phyloP scores from a whole-genome alignment of 2,888 invertebrate species.

The Conomelus anceps region DNA sequence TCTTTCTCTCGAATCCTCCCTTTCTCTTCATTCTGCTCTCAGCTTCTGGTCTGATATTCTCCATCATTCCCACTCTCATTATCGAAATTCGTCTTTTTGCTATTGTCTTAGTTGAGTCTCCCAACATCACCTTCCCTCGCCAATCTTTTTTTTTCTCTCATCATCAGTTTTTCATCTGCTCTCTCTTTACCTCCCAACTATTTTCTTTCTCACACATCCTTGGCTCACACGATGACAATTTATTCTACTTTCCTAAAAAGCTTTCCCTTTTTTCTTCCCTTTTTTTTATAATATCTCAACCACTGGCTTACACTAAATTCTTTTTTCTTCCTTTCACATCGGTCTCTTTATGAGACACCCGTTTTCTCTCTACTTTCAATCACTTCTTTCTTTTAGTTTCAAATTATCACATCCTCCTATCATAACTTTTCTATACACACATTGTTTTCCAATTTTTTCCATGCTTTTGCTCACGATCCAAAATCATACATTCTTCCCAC shows the following conservation, averaged over 20 bases:
- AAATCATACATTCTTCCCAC: no score
- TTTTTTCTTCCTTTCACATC: no score
- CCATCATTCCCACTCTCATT: no score
- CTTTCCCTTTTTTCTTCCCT: not conserved
- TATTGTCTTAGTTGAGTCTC: not conserved
- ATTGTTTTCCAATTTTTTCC: not conserved
- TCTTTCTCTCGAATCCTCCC: no score
- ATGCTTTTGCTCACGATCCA: not conserved
- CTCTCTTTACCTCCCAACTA: not conserved
- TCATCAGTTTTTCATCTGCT: not conserved
- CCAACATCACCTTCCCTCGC: not conserved
- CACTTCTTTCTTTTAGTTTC: not conserved
- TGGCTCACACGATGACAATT: no score
- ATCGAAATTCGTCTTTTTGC: not conserved
- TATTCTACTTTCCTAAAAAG: not conserved
- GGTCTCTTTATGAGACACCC: not conserved
- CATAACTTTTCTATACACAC: not conserved
- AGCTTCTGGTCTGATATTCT: no score
- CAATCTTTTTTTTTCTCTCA: not conserved
- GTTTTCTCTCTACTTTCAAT: not conserved
- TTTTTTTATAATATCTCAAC: not conserved
- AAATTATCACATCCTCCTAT: not conserved
- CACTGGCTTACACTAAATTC: not conserved
- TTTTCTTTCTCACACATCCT: not conserved
- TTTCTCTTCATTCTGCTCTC: no score